Conservation (phyloP, 1,140 invertebrate genomes). For the Thaumatotibia leucotreta region DNA sequence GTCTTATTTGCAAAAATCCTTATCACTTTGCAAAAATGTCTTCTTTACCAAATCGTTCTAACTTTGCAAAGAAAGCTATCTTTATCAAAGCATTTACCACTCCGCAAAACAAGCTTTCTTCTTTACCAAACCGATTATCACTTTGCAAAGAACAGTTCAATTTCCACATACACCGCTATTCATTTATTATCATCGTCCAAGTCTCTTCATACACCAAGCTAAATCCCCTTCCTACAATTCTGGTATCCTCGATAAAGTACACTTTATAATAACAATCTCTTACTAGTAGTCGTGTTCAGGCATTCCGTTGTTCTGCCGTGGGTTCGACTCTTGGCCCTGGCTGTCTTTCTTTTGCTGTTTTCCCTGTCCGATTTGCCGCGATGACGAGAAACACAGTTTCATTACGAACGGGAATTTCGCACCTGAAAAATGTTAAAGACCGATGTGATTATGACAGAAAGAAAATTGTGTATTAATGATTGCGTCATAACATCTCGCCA, state of each 20-base stretch:
- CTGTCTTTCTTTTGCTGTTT: slow-evolving; percentile 33
- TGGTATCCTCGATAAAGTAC: neutral
- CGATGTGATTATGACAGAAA: neutral
- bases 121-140: slow-evolving; percentile 31
- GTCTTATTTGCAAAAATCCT: too few relatives aligned
- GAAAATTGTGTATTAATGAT: too few relatives aligned
- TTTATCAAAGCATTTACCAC: too few relatives aligned
- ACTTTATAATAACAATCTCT: slow-evolving; percentile 28
- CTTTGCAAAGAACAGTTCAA: slow-evolving; percentile 1
- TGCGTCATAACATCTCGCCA: too few relatives aligned
- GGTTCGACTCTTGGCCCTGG: slow-evolving; percentile 26
- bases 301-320: slow-evolving; percentile 56
- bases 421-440: slow-evolving; percentile 78
- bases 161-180: too few relatives aligned
- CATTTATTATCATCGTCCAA: too few relatives aligned
- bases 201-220: too few relatives aligned
- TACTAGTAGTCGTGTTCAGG: slow-evolving; percentile 68
- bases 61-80: neutral
- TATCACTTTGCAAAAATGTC: too few relatives aligned
- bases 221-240: neutral
- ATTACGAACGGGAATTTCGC: slow-evolving; percentile 98
- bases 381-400: slow-evolving; percentile 96
- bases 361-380: slow-evolving; percentile 82
- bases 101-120: neutral
- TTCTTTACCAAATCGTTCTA: neutral